Evolutionary conservation across 2,113 vertebrate species (phyloP).

Genomic region (Phyllopteryx taeniolatus): DNA sequence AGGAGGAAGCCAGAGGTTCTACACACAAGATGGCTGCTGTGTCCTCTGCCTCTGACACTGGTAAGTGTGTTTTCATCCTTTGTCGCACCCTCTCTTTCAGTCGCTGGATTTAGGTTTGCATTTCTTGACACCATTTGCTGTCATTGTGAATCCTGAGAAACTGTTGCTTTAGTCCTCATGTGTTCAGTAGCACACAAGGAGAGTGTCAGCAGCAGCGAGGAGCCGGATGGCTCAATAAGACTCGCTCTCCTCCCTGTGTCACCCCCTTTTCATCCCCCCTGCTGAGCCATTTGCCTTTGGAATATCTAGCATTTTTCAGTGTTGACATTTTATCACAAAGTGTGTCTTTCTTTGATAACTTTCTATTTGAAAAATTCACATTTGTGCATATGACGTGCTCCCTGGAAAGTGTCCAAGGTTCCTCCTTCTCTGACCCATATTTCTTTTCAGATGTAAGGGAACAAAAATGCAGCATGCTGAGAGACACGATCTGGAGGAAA

Average conservation of each 20-base stretch:
- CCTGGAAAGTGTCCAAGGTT: slow-evolving; percentile 13
- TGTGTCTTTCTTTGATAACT: background rate
- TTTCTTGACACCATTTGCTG: background rate
- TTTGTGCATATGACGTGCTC: slow-evolving; percentile 14
- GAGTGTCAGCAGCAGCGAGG: slow-evolving; percentile 20
- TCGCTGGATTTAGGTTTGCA: slow-evolving; percentile 2
- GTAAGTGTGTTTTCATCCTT: slow-evolving; percentile 60
- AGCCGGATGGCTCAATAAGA: slow-evolving; percentile 23
- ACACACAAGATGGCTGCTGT: slow-evolving; percentile 77
- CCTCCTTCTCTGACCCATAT: slow-evolving; percentile 23
- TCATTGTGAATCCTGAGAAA: slow-evolving; percentile 8
- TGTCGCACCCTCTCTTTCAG: slow-evolving; percentile 8
- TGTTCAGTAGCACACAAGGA: slow-evolving; percentile 37
- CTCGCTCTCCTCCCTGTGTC: slow-evolving; percentile 6
- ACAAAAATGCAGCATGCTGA: slow-evolving; percentile 16
- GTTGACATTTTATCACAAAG: background rate
- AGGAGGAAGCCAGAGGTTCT: slow-evolving; percentile 69
- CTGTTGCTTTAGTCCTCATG: slow-evolving; percentile 53
- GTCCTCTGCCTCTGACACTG: slow-evolving; percentile 69
- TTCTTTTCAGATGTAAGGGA: slow-evolving; percentile 17
- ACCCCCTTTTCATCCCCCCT: background rate
- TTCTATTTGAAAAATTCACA: slow-evolving; percentile 3
- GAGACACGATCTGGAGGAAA: background rate
- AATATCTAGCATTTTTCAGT: background rate
- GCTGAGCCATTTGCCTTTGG: background rate